These are phyloP conservation scores for Misgurnus anguillicaudatus DNA, from an alignment of 2,113 vertebrate species.

Conservation along the genomic window DNA sequence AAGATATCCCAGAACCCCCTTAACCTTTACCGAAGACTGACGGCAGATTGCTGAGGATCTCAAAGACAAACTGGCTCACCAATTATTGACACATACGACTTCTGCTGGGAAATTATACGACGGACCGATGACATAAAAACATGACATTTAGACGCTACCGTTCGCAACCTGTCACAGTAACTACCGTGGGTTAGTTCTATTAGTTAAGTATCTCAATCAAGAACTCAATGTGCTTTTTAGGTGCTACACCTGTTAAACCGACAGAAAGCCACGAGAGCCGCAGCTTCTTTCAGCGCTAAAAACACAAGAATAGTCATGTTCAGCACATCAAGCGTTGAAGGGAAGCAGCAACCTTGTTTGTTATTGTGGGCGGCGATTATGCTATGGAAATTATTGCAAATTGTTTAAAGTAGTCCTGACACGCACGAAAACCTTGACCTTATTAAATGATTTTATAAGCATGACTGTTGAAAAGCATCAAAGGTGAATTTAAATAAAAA, in stretches of 20 bases:
- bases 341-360: conserved; percentile 73
- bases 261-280: conserved; percentile 29
- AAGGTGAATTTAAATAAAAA: conserved; percentile 47
- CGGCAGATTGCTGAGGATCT: conserved; percentile 68
- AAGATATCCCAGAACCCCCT: conserved; percentile 74
- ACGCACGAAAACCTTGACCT: conserved; percentile 71
- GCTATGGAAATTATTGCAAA: conserved; percentile 80
- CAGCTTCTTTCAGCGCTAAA: conserved; percentile 45
- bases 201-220: conserved; percentile 56
- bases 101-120: conserved; percentile 44
- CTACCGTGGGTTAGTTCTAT: conserved; percentile 41
- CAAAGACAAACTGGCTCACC: conserved; percentile 63
- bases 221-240: conserved; percentile 36
- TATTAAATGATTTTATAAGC: conserved; percentile 62
- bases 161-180: conserved; percentile 45
- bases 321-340: conserved; percentile 55
- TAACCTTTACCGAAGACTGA: conserved; percentile 77
- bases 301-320: conserved; percentile 36
- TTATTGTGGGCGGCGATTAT: conserved; percentile 75
- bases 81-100: conserved; percentile 58
- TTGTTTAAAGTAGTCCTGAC: conserved; percentile 76
- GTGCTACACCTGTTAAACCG: not conserved
- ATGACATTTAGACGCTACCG: conserved; percentile 47
- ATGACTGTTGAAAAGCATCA: conserved; percentile 61
- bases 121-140: conserved; percentile 52